Evolutionary conservation across 2,113 vertebrate species (phyloP).

Genomic region (Macquaria australasica): DNA sequence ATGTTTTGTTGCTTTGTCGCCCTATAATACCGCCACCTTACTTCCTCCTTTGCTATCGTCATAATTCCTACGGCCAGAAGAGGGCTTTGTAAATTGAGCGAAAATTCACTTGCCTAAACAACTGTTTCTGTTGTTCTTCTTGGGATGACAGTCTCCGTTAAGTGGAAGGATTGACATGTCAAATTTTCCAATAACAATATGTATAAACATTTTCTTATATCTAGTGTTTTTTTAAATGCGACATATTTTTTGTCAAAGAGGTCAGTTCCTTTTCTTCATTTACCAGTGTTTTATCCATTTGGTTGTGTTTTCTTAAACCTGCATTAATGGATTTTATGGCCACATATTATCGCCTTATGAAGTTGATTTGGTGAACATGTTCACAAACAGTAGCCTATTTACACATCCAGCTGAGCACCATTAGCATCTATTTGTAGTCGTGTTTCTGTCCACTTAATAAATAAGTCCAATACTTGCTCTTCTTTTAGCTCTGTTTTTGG

Average conservation of each 20-base stretch:
- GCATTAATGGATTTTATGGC: neutral
- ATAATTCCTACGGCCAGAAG: no score
- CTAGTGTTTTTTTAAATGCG: neutral
- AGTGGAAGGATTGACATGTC: no score
- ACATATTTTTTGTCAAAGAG: no score
- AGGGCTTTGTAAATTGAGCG: no score
- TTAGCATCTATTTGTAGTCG: neutral
- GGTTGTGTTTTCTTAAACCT: neutral
- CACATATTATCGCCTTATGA: neutral
- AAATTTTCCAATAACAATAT: no score
- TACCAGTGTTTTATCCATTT: neutral
- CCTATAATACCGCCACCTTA: no score
- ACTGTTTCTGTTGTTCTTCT: no score
- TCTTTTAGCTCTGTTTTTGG: constrained; percentile 15
- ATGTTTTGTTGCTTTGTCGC: no score
- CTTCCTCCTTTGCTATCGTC: no score
- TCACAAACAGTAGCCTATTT: neutral
- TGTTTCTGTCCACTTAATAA: neutral
- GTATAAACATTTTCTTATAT: no score
- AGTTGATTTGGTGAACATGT: neutral
- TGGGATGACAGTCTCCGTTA: no score
- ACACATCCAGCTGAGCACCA: neutral
- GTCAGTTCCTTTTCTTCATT: neutral
- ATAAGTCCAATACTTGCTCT: neutral
- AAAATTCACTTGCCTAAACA: no score